phyloP scores from a whole-genome alignment of 2,888 invertebrate species.

The Pilophorus perplexus region DNA sequence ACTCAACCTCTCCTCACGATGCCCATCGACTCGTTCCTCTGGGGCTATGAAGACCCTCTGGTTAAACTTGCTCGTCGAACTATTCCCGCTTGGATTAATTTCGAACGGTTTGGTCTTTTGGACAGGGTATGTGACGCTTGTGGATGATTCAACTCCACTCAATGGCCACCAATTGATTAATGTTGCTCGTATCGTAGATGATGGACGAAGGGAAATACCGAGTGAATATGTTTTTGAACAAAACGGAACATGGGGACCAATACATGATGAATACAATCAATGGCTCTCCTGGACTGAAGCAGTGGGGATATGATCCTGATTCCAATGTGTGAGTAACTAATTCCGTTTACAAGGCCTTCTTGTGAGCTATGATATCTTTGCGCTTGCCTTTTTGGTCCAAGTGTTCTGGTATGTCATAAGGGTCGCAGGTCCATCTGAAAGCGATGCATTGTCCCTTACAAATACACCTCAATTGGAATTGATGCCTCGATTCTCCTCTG shows the following conservation, averaged over 20 bases:
- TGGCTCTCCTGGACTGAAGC: slow-evolving; percentile 62
- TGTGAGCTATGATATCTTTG: too few relatives aligned
- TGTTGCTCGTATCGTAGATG: too few relatives aligned
- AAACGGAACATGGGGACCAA: slow-evolving; percentile 50
- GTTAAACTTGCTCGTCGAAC: slow-evolving; percentile 67
- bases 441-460: too few relatives aligned
- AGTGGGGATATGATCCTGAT: slow-evolving; percentile 62
- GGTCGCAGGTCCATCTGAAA: too few relatives aligned
- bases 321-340: too few relatives aligned
- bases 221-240: slow-evolving; percentile 56
- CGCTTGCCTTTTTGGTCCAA: too few relatives aligned
- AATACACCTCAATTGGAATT: too few relatives aligned
- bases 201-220: slow-evolving; percentile 63
- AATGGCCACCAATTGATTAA: too few relatives aligned
- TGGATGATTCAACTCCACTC: too few relatives aligned
- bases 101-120: slow-evolving; percentile 74
- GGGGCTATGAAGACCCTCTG: slow-evolving; percentile 78
- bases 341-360: too few relatives aligned
- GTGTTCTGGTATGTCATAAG: too few relatives aligned
- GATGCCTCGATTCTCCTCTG: too few relatives aligned
- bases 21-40: slow-evolving; percentile 68
- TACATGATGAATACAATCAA: slow-evolving; percentile 65
- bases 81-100: slow-evolving; percentile 76
- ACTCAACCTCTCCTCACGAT: slow-evolving; percentile 64
- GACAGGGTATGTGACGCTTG: slow-evolving; percentile 75